Evolutionary conservation across 2,888 invertebrate genomes (phyloP).

Genomic region (Sycophila texana): DNA sequence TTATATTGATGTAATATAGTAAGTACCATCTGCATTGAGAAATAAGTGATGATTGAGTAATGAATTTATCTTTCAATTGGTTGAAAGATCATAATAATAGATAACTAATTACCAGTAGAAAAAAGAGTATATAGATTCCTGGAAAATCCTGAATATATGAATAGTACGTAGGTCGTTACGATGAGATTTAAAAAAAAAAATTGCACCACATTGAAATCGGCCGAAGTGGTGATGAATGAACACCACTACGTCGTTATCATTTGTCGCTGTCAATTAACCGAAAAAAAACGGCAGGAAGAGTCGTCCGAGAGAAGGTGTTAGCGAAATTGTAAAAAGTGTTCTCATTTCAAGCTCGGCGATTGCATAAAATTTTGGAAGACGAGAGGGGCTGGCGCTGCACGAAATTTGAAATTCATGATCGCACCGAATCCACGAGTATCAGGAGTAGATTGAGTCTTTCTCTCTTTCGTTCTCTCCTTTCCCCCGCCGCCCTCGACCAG

Average conservation of each 20-base stretch:
- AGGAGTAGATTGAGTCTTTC: constrained; percentile 36
- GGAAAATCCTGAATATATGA: too few relatives aligned
- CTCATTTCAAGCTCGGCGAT: constrained; percentile 21
- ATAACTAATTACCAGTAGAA: too few relatives aligned
- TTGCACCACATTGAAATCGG: too few relatives aligned
- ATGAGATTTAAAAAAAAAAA: too few relatives aligned
- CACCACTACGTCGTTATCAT: neutral
- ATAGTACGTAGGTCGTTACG: too few relatives aligned
- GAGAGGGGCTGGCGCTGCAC: constrained; percentile 2
- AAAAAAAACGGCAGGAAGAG: neutral
- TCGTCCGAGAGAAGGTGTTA: constrained; percentile 1
- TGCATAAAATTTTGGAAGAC: constrained; percentile 3
- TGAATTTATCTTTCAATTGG: too few relatives aligned
- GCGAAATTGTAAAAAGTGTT: constrained; percentile 36
- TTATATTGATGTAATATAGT: too few relatives aligned
- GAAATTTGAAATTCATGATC: constrained; percentile 54
- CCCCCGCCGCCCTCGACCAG: neutral
- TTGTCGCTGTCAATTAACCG: constrained; percentile 37
- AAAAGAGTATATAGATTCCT: too few relatives aligned
- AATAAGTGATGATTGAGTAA: too few relatives aligned
- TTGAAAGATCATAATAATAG: too few relatives aligned
- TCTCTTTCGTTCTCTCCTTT: constrained; percentile 8
- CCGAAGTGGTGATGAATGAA: too few relatives aligned
- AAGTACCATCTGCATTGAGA: too few relatives aligned
- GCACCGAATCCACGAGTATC: constrained; percentile 36